Base-by-base conservation (phyloP, 2,797 vertebrate genomes). In the Gymnodraco acuticeps region DNA sequence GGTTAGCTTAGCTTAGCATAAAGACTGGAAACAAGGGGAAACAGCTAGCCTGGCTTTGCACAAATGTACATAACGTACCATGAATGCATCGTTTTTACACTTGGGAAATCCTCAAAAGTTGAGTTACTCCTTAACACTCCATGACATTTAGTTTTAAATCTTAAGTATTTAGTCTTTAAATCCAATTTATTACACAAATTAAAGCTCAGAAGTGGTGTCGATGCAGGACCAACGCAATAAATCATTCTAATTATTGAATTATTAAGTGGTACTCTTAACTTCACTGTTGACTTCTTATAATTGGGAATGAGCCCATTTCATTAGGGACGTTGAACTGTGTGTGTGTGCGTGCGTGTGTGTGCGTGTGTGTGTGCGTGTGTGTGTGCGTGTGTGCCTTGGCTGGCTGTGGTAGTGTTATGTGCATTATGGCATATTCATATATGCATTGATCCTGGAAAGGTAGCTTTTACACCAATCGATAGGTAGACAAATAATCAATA, bases 401-500 rank as follows among this genome's bases (percentile, higher is more conserved):
- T 61, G 5, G 27, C 19, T n/a, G 3, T 41, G 10, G n/a, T 48
- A 38, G 16, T 31, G 7, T 59, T 43, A 23, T 31, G 2, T 50
- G 13, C 7, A 56, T 53, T 41, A 48, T 46, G 20, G 48, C 2
- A 20, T 71, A 60, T 77, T 76, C 7, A 62, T 64, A 7, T 43
- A 45, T 60, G 10, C 19, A 64, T 46, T 5, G 9, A 59, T 63
- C n/a, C 27, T 50, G 42, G 6, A 46, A 8, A 43, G 20, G 2
- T 72, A 43, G 67, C 76, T 78, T 27, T 70, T 50, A 4, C 59
- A 52, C 73, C 20, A 17, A 75, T 64, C 58, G 71, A 38, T 75
- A 79, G 43, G 41, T 75, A 64, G 73, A 14, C 58, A 53, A 54
- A 51, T 31, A 81, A 81, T 86, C 65, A 71, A 80, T 81, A 64